These are phyloP conservation scores for Thamnophis elegans DNA, from an alignment of 2,797 vertebrate genomes.

Conservation along the genomic window DNA sequence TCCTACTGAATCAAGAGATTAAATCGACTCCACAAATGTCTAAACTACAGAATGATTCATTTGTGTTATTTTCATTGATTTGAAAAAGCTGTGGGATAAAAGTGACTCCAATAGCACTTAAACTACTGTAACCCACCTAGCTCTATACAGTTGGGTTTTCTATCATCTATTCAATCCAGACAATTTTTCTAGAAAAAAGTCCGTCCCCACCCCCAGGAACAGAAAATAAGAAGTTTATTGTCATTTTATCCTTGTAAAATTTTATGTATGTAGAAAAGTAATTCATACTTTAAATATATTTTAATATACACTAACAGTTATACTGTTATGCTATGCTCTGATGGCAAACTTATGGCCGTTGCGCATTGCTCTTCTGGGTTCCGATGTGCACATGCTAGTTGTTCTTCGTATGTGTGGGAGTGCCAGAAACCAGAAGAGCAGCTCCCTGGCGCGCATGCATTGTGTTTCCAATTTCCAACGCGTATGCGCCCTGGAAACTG, in stretches of 20 bases:
- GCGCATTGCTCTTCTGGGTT: too few relatives aligned
- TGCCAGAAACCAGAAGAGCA: too few relatives aligned
- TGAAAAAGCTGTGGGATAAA: constrained; percentile 48
- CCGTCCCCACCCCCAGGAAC: background rate
- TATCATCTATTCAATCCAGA: constrained; percentile 39
- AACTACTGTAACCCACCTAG: constrained; percentile 42
- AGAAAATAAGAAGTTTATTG: constrained; percentile 32
- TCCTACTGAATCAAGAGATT: constrained; percentile 40
- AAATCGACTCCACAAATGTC: constrained; percentile 46
- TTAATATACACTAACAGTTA: constrained; percentile 35
- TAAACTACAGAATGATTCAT: constrained; percentile 31
- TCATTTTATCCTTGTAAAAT: constrained; percentile 1
- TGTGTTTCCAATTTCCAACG: too few relatives aligned
- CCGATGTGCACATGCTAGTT: too few relatives aligned
- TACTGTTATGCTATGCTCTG: background rate
- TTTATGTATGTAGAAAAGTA: constrained; percentile 25
- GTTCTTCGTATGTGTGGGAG: too few relatives aligned
- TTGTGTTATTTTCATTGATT: constrained; percentile 44
- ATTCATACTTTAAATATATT: constrained; percentile 35
- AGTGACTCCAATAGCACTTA: constrained; percentile 31
- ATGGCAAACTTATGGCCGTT: too few relatives aligned
- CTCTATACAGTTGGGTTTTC: constrained; percentile 28
- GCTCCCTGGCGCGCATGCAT: too few relatives aligned
- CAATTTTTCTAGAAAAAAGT: constrained; percentile 39
- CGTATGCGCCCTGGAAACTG: too few relatives aligned